Evolutionary conservation across 2,888 invertebrate species (phyloP), one percentile per base, ranked within the genome.

Genomic region (Adelognathus sp.): DNA sequence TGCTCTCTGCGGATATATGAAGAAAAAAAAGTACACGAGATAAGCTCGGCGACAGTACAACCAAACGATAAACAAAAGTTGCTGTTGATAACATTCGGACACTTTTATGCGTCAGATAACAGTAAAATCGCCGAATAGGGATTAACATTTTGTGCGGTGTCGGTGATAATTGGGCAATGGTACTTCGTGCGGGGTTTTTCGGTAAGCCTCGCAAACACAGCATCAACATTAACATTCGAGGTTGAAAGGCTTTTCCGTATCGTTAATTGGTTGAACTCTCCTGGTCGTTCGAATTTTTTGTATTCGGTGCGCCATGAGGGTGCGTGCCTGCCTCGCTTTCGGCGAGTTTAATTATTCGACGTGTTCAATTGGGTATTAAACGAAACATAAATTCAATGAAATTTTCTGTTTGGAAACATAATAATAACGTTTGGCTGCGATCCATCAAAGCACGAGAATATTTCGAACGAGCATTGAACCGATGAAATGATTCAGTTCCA

Each of bases 41-140:
- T 84, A 85, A 72, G 16, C 80, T 56, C 80, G 81, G 80, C 80
- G 77, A 74, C 76, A 29, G 76, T 61, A 81, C 82, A 85, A 83
- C 82, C 81, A 46, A 82, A 85, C 82, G 78, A 83, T 71, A 71
- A 84, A 84, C 82, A 80, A 71, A 77, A 64, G 80, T 82, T 83
- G 83, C 83, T 33, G 71, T n/a, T n/a, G n/a, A n/a, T 33, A 79
- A 80, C 69, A 67, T 52, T 64, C 50, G 56, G 44, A 64, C 50
- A 18, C 29, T 29, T 41, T 63, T n/a, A 63, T 71, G 46, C 54
- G 46, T 36, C 56, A 29, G 29, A 29, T 41, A 69, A 72, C 72
- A 73, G 56, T 69, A 79, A 76, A n/a, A n/a, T 67, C n/a, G 29
- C 11, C 56, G 31, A 75, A 71, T 14, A 39, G 56, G 33, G 1